phyloP scores from a whole-genome alignment of 2,888 invertebrate species.

The Macaria liturata region DNA sequence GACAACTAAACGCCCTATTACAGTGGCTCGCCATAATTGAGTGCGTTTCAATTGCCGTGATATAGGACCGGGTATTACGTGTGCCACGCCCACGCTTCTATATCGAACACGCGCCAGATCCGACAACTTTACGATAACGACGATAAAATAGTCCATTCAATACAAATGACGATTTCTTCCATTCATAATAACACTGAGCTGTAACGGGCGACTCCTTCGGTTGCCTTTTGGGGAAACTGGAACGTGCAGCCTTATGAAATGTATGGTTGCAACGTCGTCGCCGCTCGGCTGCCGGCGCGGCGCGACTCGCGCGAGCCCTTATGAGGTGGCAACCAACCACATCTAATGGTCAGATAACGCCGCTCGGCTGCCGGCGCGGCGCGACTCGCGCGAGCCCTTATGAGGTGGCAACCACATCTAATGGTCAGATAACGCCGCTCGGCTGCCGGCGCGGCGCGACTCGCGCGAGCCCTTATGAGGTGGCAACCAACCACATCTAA shows the following conservation, averaged over 20 bases:
- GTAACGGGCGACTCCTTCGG: slow-evolving; percentile 56
- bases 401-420: too few relatives aligned
- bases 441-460: too few relatives aligned
- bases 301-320: too few relatives aligned
- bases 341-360: too few relatives aligned
- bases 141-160: slow-evolving; percentile 35
- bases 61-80: slow-evolving; percentile 47
- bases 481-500: too few relatives aligned
- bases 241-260: slow-evolving; percentile 44
- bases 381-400: too few relatives aligned
- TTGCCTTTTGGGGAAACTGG: slow-evolving; percentile 63
- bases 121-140: slow-evolving; percentile 37
- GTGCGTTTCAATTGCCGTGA: slow-evolving; percentile 41
- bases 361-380: too few relatives aligned
- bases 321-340: too few relatives aligned
- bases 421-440: too few relatives aligned
- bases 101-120: slow-evolving; percentile 29
- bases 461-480: too few relatives aligned
- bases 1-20: slow-evolving; percentile 72
- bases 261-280: slow-evolving; percentile 44
- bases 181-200: slow-evolving; percentile 33
- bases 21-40: slow-evolving; percentile 56
- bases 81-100: slow-evolving; percentile 37
- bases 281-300: slow-evolving; percentile 40
- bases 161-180: slow-evolving; percentile 39